phyloP scores from a whole-genome alignment of 1,140 invertebrate genomes.

The Teleogryllus occipitalis region DNA sequence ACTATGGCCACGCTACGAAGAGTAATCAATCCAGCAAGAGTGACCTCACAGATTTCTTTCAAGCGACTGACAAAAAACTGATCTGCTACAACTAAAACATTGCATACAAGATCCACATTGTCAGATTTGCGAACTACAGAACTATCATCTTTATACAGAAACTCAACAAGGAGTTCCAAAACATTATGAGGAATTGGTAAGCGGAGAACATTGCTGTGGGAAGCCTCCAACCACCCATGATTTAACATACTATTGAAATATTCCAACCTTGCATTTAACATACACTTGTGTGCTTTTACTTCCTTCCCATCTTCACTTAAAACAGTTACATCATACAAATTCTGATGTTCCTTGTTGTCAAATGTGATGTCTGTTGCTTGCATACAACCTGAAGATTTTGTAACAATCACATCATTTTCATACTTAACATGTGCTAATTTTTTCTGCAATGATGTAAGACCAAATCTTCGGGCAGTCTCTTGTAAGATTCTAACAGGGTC shows the following conservation, averaged over 20 bases:
- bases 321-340: conserved; percentile 53
- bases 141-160: conserved; percentile 56
- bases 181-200: conserved; percentile 42
- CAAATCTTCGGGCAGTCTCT: conserved; percentile 43
- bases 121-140: conserved; percentile 42
- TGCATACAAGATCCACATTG: conserved; percentile 51
- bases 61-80: conserved; percentile 56
- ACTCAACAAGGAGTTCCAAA: conserved; percentile 53
- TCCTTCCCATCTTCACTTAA: conserved; percentile 45
- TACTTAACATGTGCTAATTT: conserved; percentile 30
- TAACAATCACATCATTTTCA: conserved; percentile 18
- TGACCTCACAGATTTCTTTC: conserved; percentile 55
- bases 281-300: conserved; percentile 62
- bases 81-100: conserved; percentile 58
- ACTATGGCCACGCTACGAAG: conserved; percentile 61
- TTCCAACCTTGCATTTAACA: conserved; percentile 59
- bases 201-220: conserved; percentile 23
- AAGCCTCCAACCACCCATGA: conserved; percentile 48
- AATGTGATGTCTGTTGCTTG: not conserved
- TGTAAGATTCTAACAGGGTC: conserved; percentile 47
- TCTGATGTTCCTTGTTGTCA: conserved; percentile 25
- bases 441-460: conserved; percentile 39
- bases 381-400: not conserved
- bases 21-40: conserved; percentile 48
- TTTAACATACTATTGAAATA: conserved; percentile 69